Conservation (phyloP, 2,888 invertebrate genomes). For the Erynnis tages region DNA sequence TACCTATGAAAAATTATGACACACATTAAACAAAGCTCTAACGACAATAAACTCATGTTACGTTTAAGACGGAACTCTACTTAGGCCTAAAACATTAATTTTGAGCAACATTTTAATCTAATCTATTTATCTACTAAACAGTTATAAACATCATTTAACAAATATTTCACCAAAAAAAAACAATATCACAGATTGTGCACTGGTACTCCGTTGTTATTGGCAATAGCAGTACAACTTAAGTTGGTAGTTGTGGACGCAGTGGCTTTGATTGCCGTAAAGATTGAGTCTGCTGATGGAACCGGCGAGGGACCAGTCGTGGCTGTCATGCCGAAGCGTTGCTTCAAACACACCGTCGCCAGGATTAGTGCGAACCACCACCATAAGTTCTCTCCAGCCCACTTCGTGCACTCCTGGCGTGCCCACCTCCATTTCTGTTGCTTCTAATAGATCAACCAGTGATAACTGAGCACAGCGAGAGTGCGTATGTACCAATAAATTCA, state of each 20-base stretch:
- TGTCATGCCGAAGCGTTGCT: constrained; percentile 83
- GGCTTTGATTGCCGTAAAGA: constrained; percentile 90
- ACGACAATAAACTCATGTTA: too few species aligned
- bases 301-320: constrained; percentile 70
- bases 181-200: constrained; percentile 34
- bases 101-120: constrained; percentile 23
- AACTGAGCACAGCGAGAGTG: constrained; percentile 86
- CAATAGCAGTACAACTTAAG: constrained; percentile 91
- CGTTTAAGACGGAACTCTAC: constrained; percentile 14
- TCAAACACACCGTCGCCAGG: constrained; percentile 90
- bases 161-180: constrained; percentile 8
- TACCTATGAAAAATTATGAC: too few species aligned
- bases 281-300: constrained; percentile 90
- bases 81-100: constrained; percentile 18
- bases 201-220: constrained; percentile 36
- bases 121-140: constrained; percentile 7
- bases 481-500: constrained; percentile 83
- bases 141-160: constrained; percentile 5
- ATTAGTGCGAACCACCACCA: constrained; percentile 82
- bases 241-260: constrained; percentile 87
- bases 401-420: constrained; percentile 56
- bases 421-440: constrained; percentile 84
- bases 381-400: constrained; percentile 81
- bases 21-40: too few species aligned
- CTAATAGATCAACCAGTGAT: constrained; percentile 81